Evolutionary conservation across 1,140 invertebrate species (phyloP).

Genomic region (Drosophila fuyamai): DNA sequence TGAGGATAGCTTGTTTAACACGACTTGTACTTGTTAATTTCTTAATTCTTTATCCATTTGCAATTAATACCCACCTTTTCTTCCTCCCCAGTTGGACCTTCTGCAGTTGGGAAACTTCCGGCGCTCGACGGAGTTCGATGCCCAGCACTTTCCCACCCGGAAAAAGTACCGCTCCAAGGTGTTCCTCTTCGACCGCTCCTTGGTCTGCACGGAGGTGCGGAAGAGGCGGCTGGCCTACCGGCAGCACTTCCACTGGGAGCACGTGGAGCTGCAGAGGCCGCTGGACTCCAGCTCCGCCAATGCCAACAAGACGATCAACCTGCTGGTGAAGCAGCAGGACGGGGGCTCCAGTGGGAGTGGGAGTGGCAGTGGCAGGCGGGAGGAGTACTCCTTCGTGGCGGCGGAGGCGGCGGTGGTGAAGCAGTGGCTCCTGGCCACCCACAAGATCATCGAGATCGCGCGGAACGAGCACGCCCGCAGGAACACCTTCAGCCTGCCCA

Average conservation of each 20-base stretch:
- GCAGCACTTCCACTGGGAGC: conserved; percentile 75
- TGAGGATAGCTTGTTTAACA: too few species aligned
- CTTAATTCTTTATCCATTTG: too few species aligned
- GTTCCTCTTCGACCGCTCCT: conserved; percentile 78
- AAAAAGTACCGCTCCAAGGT: conserved; percentile 76
- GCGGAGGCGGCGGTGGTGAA: conserved; percentile 69
- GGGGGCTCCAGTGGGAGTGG: neutral
- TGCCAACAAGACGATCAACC: conserved; percentile 70
- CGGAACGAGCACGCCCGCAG: conserved; percentile 56
- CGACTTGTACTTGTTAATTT: too few species aligned
- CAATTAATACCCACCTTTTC: neutral
- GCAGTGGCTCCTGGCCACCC: conserved; percentile 75
- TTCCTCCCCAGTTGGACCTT: conserved; percentile 61
- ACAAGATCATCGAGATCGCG: conserved; percentile 72
- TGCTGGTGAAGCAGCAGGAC: conserved; percentile 70
- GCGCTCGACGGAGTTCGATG: conserved; percentile 77
- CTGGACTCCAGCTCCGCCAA: conserved; percentile 55
- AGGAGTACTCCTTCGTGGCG: conserved; percentile 72
- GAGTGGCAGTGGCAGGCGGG: conserved; percentile 42
- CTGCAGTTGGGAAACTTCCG: conserved; percentile 70
- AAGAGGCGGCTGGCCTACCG: conserved; percentile 72
- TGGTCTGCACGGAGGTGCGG: conserved; percentile 79
- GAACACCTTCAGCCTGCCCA: conserved; percentile 73
- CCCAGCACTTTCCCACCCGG: conserved; percentile 72
- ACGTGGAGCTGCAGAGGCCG: conserved; percentile 71